phyloP scores from a whole-genome alignment of 2,797 vertebrate species.

The Vultur gryphus region DNA sequence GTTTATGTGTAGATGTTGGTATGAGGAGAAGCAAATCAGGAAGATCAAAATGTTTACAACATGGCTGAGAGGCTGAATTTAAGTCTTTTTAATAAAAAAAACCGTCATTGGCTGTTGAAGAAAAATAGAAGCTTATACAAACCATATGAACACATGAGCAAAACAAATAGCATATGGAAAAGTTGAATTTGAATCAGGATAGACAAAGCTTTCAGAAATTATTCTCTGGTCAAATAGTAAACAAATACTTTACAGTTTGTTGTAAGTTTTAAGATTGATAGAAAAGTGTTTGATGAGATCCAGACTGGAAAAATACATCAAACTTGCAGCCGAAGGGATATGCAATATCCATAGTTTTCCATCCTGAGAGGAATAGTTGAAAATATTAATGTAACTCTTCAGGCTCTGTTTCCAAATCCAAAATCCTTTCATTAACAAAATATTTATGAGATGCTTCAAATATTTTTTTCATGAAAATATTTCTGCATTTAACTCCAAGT shows the following conservation, averaged over 20 bases:
- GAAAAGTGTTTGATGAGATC: not conserved
- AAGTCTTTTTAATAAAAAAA: not conserved
- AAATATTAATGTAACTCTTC: not conserved
- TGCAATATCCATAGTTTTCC: not conserved
- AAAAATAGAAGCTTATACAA: not conserved
- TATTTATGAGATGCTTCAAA: not conserved
- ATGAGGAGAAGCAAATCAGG: not conserved
- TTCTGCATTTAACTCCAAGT: not conserved
- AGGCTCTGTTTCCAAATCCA: not conserved
- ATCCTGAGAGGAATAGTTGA: not conserved
- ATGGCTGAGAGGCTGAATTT: not conserved
- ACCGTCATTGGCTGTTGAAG: not conserved
- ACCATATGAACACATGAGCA: not conserved
- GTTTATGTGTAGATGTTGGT: not conserved
- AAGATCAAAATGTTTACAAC: not conserved
- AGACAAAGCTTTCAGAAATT: not conserved
- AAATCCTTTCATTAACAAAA: not conserved
- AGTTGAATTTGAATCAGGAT: not conserved
- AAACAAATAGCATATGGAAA: not conserved
- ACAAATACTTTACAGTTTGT: not conserved
- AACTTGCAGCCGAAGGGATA: not conserved
- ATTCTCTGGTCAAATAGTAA: not conserved
- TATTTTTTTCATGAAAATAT: not conserved
- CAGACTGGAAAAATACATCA: not conserved
- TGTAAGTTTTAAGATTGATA: not conserved